phyloP scores from a whole-genome alignment of 2,797 vertebrate species.

The Sciurus carolinensis region DNA sequence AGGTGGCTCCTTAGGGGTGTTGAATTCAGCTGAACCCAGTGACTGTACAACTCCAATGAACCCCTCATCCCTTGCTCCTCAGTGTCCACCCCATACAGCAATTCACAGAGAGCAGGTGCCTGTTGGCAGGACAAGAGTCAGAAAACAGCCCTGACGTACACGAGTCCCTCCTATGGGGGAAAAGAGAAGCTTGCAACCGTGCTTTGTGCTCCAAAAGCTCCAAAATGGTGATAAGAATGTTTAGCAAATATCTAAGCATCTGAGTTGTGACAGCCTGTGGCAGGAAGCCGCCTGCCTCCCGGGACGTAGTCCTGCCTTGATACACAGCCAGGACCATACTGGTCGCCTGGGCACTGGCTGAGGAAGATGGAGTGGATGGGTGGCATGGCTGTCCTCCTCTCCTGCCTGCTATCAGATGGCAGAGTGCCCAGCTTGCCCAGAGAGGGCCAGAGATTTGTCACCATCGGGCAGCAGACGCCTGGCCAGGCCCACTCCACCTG shows the following conservation, averaged over 20 bases:
- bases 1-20: background rate
- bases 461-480: background rate
- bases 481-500: background rate
- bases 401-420: accelerated
- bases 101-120: accelerated
- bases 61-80: accelerated
- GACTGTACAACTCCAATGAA: background rate
- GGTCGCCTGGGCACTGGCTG: background rate
- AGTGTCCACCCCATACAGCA: background rate
- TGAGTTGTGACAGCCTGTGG: background rate
- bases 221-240: background rate
- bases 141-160: background rate
- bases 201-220: too few relatives aligned
- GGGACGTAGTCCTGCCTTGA: background rate
- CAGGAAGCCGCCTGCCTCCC: background rate
- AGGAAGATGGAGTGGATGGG: background rate
- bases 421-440: background rate
- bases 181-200: accelerated
- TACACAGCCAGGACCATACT: background rate
- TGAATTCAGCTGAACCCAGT: background rate
- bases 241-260: background rate
- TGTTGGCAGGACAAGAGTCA: accelerated
- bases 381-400: accelerated
- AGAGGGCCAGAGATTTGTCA: background rate
- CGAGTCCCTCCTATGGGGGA: background rate